Percentiles rank a stretch among this genome's conserved stretches.
Evolutionary conservation across 1,140 invertebrate species (phyloP).

Genomic region (Lepeophtheirus salmonis): DNA sequence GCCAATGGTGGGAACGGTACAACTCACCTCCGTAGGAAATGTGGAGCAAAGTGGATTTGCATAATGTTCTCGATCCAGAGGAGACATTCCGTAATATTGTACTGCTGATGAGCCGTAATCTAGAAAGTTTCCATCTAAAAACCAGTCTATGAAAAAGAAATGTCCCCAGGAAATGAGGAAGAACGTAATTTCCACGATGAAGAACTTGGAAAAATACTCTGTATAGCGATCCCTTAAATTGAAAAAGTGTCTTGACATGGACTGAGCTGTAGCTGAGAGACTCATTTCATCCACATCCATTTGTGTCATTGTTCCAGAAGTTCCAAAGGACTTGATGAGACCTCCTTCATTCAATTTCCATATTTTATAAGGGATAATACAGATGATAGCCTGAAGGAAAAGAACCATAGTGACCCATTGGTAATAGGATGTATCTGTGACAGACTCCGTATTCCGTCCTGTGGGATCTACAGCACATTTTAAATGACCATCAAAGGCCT

Average conservation of each 20-base stretch:
- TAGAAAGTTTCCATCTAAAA: constrained; percentile 1
- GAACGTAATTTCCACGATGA: background rate
- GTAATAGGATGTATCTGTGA: background rate
- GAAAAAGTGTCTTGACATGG: background rate
- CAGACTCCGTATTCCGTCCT: background rate
- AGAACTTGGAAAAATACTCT: background rate
- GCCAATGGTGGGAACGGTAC: background rate
- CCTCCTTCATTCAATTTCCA: background rate
- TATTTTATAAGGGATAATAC: background rate
- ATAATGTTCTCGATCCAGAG: background rate
- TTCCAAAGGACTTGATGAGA: background rate
- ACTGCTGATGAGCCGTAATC: background rate
- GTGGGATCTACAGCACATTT: background rate
- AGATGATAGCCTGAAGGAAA: background rate
- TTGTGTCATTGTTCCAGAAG: background rate
- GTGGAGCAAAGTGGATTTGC: background rate
- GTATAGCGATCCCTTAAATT: background rate
- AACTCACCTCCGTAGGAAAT: constrained; percentile 4
- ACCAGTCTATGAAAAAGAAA: constrained; percentile 3
- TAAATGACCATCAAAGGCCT: background rate
- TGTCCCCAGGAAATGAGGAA: background rate
- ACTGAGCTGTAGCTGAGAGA: background rate
- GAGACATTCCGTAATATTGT: background rate
- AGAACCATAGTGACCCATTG: background rate
- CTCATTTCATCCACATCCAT: background rate